A percentile compares a stretch with the other conserved stretches of the same genome.
Evolutionary conservation across 23 tunicate genomes (phyloP).

Genomic region (Pegea sp.): DNA sequence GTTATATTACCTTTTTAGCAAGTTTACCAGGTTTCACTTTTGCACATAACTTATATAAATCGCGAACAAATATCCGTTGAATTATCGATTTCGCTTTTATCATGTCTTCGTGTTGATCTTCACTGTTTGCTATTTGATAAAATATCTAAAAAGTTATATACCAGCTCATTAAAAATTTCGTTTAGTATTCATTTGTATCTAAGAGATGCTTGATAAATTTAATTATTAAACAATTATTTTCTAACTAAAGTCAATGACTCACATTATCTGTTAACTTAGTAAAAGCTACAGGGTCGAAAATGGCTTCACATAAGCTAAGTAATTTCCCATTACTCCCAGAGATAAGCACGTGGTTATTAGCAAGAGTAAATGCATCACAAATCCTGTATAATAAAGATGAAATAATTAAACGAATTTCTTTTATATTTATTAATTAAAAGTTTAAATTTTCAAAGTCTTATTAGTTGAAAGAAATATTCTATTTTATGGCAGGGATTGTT

Average conservation of each 20-base stretch:
- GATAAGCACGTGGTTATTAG: slow-evolving; percentile 10
- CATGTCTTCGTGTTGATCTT: slow-evolving; percentile 9
- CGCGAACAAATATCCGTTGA: slow-evolving; percentile 14
- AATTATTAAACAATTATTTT: too few relatives aligned
- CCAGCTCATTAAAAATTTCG: too few relatives aligned
- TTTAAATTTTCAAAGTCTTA: too few relatives aligned
- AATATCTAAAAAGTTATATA: too few relatives aligned
- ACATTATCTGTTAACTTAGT: slow-evolving; percentile 37
- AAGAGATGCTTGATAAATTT: too few relatives aligned
- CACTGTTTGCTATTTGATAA: slow-evolving; percentile 21
- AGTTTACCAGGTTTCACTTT: too few relatives aligned
- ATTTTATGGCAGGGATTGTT: too few relatives aligned
- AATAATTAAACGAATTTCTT: neutral
- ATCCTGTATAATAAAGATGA: slow-evolving; percentile 11
- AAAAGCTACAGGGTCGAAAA: slow-evolving; percentile 30
- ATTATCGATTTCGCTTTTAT: slow-evolving; percentile 17
- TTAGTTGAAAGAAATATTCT: too few relatives aligned
- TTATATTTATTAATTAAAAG: neutral
- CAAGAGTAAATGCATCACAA: slow-evolving; percentile 46
- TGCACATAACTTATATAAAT: too few relatives aligned
- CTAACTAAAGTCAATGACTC: too few relatives aligned
- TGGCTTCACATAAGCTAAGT: slow-evolving; percentile 12
- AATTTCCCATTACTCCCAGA: slow-evolving; percentile 5
- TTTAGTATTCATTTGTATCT: too few relatives aligned
- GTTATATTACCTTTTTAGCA: too few relatives aligned